A percentile compares a stretch with the other conserved stretches of the same genome.
These are phyloP conservation scores for Ochropleura leucogaster DNA, from an alignment of 2,888 invertebrate genomes.

Conservation along the genomic window DNA sequence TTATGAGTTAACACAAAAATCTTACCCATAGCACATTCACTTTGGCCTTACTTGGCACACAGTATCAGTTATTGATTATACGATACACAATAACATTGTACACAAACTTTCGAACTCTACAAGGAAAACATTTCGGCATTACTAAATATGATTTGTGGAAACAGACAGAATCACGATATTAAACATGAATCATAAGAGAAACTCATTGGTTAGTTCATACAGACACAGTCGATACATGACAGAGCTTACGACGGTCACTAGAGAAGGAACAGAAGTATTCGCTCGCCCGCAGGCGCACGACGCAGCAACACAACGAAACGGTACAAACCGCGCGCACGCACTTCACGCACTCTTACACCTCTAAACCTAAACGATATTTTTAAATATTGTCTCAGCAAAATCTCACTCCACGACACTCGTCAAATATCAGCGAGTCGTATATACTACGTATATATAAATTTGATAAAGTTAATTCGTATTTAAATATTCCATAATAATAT, in stretches of 20 bases:
- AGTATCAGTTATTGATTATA: slow-evolving; percentile 75
- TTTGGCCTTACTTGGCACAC: slow-evolving; percentile 82
- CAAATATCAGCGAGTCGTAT: slow-evolving; percentile 88
- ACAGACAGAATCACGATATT: slow-evolving; percentile 67
- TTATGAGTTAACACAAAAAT: slow-evolving; percentile 79
- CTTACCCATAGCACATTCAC: slow-evolving; percentile 78
- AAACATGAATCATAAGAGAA: slow-evolving; percentile 68
- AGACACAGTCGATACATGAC: slow-evolving; percentile 29
- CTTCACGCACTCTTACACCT: slow-evolving; percentile 76
- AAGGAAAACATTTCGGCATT: slow-evolving; percentile 71
- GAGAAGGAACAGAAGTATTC: slow-evolving; percentile 54
- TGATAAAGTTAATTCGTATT: slow-evolving; percentile 90
- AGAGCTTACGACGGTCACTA: slow-evolving; percentile 46
- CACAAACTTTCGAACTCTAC: slow-evolving; percentile 73
- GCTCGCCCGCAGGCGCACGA: slow-evolving; percentile 40
- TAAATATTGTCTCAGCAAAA: slow-evolving; percentile 90
- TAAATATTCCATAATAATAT: slow-evolving; percentile 83
- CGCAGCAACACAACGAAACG: slow-evolving; percentile 57
- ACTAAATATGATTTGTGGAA: slow-evolving; percentile 69
- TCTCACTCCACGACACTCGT: slow-evolving; percentile 90
- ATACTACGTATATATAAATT: slow-evolving; percentile 90
- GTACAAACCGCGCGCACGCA: slow-evolving; percentile 68
- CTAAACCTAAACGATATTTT: slow-evolving; percentile 85
- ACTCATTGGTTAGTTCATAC: slow-evolving; percentile 45
- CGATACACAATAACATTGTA: slow-evolving; percentile 75